Percentiles rank a stretch among this genome's conserved stretches.
These are phyloP conservation scores for Microdon myrmicae DNA, from an alignment of 2,888 invertebrate genomes.

Conservation along the genomic window DNA sequence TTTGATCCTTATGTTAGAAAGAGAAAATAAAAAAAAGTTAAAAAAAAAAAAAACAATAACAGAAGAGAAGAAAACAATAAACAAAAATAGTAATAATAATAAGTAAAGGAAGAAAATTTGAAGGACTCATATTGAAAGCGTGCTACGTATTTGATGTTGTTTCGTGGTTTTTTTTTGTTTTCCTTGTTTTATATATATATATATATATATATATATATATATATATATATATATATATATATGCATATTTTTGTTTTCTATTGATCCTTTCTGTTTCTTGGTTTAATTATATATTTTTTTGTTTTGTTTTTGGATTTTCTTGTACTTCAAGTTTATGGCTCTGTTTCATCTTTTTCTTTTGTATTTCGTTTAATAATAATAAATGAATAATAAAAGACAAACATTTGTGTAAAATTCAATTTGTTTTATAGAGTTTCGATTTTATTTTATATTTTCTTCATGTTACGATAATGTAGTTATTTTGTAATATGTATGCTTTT, in stretches of 20 bases:
- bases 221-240: constrained; percentile 7
- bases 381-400: constrained; percentile 7
- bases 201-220: constrained; percentile 6
- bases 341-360: constrained; percentile 39
- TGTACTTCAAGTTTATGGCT: constrained; percentile 51
- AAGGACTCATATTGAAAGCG: neutral
- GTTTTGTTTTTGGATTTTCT: constrained; percentile 27
- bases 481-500: constrained; percentile 4
- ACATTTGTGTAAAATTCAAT: constrained; percentile 3
- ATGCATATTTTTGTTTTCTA: constrained; percentile 1
- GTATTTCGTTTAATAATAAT: constrained; percentile 4
- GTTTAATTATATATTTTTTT: constrained; percentile 1
- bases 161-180: constrained; percentile 19
- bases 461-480: too few species aligned
- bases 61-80: constrained; percentile 1
- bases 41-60: neutral
- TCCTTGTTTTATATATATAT: constrained; percentile 3
- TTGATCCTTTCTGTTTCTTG: too few species aligned
- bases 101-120: neutral
- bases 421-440: too few species aligned
- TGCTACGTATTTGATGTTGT: constrained; percentile 2
- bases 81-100: too few species aligned
- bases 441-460: too few species aligned
- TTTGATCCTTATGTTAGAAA: constrained; percentile 2
- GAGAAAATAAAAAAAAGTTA: too few species aligned